Evolutionary conservation across 1,140 invertebrate genomes (phyloP).

Genomic region (Bombus pascuorum): DNA sequence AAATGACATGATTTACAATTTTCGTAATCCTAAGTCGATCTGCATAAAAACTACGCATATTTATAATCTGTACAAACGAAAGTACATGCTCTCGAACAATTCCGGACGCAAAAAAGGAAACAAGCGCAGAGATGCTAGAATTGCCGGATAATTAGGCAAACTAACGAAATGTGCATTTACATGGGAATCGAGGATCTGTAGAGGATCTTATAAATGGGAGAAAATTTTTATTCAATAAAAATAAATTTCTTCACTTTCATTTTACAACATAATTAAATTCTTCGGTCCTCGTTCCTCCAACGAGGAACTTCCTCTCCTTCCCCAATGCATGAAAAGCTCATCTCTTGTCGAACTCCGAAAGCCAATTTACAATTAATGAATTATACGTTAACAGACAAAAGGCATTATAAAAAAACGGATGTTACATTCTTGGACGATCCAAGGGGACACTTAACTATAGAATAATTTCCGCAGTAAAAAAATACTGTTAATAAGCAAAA

Average conservation of each 20-base stretch:
- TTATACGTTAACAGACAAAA: slow-evolving; percentile 3
- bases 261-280: slow-evolving; percentile 16
- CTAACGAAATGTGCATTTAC: slow-evolving; percentile 41
- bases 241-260: background rate
- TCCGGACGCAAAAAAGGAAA: slow-evolving; percentile 32
- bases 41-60: slow-evolving; percentile 21
- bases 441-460: background rate
- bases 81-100: slow-evolving; percentile 52
- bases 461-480: slow-evolving; percentile 1
- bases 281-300: slow-evolving; percentile 27
- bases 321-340: slow-evolving; percentile 32
- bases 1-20: slow-evolving; percentile 21
- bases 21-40: slow-evolving; percentile 1
- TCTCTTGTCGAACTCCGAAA: background rate
- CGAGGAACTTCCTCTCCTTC: background rate
- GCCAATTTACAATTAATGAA: slow-evolving; percentile 5
- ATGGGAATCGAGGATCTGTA: background rate
- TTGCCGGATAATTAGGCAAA: slow-evolving; percentile 29
- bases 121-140: slow-evolving; percentile 41
- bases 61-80: slow-evolving; percentile 34
- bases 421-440: background rate
- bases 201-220: background rate
- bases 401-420: background rate
- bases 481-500: slow-evolving; percentile 32
- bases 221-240: slow-evolving; percentile 33